phyloP scores from a whole-genome alignment of 2,113 vertebrate species.

The Sminthopsis crassicaudata region DNA sequence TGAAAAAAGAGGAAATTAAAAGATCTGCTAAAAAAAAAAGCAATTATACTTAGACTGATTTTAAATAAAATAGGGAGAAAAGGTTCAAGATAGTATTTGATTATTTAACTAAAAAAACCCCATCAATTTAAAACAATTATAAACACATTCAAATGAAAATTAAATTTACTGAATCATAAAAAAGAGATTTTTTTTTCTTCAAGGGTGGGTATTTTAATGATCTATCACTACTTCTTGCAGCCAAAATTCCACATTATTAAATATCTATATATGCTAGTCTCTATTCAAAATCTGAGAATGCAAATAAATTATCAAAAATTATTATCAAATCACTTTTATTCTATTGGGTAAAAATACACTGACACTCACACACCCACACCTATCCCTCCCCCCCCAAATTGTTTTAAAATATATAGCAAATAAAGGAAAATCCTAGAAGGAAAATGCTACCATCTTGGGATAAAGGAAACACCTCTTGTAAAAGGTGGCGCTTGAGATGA shows the following conservation, averaged over 20 bases:
- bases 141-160: not conserved
- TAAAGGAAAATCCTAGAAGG: not conserved
- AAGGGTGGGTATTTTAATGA: not conserved
- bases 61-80: conserved; percentile 25
- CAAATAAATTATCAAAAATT: not conserved
- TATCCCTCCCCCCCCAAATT: no score
- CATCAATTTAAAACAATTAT: not conserved
- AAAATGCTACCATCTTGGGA: not conserved
- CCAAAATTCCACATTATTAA: not conserved
- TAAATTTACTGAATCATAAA: not conserved
- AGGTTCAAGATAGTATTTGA: not conserved
- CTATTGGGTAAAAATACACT: not conserved
- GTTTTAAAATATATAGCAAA: not conserved
- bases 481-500: not conserved
- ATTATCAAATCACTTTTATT: not conserved
- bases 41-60: conserved; percentile 28
- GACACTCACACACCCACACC: no score
- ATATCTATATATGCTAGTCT: not conserved
- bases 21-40: not conserved
- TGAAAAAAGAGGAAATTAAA: not conserved
- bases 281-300: not conserved
- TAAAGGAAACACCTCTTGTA: not conserved
- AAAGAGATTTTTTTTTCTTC: not conserved
- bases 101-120: not conserved
- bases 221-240: not conserved